Evolutionary conservation across 1,140 invertebrate genomes (phyloP).

Genomic region (Rhyzopertha dominica): DNA sequence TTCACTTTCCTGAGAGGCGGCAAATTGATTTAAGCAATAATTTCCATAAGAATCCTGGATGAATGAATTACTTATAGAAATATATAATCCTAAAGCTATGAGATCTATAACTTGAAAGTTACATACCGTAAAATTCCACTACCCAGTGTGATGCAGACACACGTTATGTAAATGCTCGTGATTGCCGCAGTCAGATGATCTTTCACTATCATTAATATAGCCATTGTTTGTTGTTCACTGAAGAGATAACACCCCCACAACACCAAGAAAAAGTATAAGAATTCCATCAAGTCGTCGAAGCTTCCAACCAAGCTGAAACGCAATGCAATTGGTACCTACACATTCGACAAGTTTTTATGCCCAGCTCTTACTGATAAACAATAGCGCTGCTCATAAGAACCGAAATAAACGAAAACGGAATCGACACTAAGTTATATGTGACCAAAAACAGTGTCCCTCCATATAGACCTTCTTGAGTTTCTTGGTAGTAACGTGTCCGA

Average conservation of each 20-base stretch:
- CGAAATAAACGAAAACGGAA: conserved; percentile 75
- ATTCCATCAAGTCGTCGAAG: conserved; percentile 50
- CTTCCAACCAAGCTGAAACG: conserved; percentile 47
- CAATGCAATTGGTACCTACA: neutral
- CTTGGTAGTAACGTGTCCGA: conserved; percentile 85
- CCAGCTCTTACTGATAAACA: conserved; percentile 62
- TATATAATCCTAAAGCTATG: neutral
- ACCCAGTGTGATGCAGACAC: conserved; percentile 67
- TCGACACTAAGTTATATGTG: conserved; percentile 70
- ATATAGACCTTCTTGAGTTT: conserved; percentile 81
- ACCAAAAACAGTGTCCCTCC: conserved; percentile 77
- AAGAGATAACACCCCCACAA: conserved; percentile 77
- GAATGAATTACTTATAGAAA: neutral
- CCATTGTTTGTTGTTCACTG: conserved; percentile 78
- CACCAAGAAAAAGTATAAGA: conserved; percentile 58
- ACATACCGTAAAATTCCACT: conserved; percentile 73
- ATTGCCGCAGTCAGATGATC: conserved; percentile 69
- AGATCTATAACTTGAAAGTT: neutral
- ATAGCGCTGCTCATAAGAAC: conserved; percentile 61
- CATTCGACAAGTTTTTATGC: conserved; percentile 26
- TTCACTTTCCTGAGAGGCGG: too few species aligned
- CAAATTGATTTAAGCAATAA: too few species aligned
- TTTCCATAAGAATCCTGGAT: too few species aligned
- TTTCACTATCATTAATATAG: conserved; percentile 75
- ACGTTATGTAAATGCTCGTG: conserved; percentile 68